These are phyloP conservation scores for Hirundo rustica DNA, from an alignment of 2,797 vertebrate species.

Conservation along the genomic window DNA sequence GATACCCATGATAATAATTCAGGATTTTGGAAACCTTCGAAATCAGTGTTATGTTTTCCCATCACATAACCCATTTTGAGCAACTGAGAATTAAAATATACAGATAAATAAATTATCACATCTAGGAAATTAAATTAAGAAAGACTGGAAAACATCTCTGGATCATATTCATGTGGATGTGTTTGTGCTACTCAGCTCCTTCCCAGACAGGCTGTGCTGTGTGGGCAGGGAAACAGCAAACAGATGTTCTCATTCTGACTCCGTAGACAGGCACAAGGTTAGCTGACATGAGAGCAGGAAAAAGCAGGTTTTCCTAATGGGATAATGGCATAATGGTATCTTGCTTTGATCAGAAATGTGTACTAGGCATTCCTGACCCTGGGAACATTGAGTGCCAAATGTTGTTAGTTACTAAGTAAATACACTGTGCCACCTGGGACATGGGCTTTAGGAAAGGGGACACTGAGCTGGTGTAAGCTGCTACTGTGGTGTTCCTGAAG, in stretches of 20 bases:
- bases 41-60: background rate
- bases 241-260: background rate
- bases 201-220: background rate
- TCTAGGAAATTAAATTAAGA: background rate
- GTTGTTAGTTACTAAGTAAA: background rate
- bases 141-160: background rate
- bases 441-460: slow-evolving; percentile 17
- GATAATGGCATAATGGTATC: background rate
- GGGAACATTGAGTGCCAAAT: background rate
- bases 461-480: slow-evolving; percentile 38
- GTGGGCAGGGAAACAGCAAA: background rate
- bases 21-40: background rate
- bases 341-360: slow-evolving; percentile 36
- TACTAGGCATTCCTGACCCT: background rate
- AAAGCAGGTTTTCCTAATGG: background rate
- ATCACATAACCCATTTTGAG: background rate
- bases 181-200: background rate
- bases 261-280: background rate
- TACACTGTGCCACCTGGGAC: slow-evolving; percentile 14
- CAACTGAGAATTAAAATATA: background rate
- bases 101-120: no score
- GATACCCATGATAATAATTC: background rate
- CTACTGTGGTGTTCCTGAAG: background rate
- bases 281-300: background rate
- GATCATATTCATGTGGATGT: rapidly evolving